Evolutionary conservation across 2,888 invertebrate species (phyloP), one percentile per base, ranked within the genome.

Genomic region (Strigamia transsilvanica): DNA sequence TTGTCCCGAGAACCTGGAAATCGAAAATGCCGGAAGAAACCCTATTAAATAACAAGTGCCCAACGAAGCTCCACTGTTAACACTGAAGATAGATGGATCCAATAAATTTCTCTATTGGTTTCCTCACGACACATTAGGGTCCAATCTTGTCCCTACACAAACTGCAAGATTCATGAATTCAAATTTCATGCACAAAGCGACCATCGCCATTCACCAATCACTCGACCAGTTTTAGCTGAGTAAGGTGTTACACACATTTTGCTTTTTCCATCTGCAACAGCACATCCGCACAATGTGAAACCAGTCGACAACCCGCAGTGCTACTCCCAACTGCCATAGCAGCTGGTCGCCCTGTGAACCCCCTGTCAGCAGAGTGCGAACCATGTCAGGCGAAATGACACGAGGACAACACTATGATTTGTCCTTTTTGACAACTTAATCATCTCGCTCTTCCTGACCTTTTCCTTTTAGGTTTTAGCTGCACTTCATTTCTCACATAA

Each of bases 371-470:
- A 73, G 32, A 73, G 73, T 73, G 73, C 73, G 73, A 73, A 27
- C 27, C 73, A 73, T 73, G 73, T 73, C 73, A 73, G 73, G 73
- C 73, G 73, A 73, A 73, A 73, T 73, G 73, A 73, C 32, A 73
- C 73, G 73, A 73, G 79, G 42, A 79, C 79, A 79, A 42, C 79
- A 79, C 21, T 41, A 42, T 42, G 79, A 79, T 79, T 79, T 79
- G 79, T 79, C 79, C 79, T 41, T 73, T 79, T 38, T 79, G 79
- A 79, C 79, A 79, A 79, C 41, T 79, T 79, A 79, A 79, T 79
- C 41, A 79, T 79, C 34, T 79, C 79, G 34, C 79, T 73, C 32
- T 73, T 23, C n/a, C 32, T 73, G 73, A 73, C 73, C 73, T 27
- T 73, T 73, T 73, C 73, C 32, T 73, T 27, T 23, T 66, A 46